These are phyloP conservation scores for Heterodera filipjevi DNA, from an alignment of 2,888 invertebrate species.

Conservation along the genomic window DNA sequence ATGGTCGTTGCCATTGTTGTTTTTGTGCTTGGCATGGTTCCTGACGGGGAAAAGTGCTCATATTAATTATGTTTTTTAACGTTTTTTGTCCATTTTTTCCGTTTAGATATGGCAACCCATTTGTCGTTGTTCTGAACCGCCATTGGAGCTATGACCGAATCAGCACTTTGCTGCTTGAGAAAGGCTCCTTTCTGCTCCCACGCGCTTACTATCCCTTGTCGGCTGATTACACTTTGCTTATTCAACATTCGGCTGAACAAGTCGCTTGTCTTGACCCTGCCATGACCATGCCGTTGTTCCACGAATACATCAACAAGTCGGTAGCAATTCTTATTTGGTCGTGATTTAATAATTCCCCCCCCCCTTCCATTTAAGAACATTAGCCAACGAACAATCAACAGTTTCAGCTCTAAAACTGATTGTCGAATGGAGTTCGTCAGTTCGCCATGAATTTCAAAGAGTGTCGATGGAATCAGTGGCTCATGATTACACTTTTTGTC, in stretches of 20 bases:
- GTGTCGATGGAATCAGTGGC: slow-evolving; percentile 14
- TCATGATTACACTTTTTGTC: slow-evolving; percentile 28
- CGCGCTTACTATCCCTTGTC: slow-evolving; percentile 18
- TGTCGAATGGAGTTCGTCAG: slow-evolving; percentile 30
- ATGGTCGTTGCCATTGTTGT: slow-evolving; percentile 27
- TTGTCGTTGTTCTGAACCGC: slow-evolving; percentile 31
- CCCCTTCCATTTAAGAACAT: too few relatives aligned
- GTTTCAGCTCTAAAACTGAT: slow-evolving; percentile 20
- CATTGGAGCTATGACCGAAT: slow-evolving; percentile 38
- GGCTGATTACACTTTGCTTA: slow-evolving; percentile 29
- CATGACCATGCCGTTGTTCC: slow-evolving; percentile 34
- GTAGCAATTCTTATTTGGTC: neutral
- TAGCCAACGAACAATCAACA: neutral
- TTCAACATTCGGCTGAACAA: slow-evolving; percentile 33
- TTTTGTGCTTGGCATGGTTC: slow-evolving; percentile 28
- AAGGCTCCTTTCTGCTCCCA: slow-evolving; percentile 30
- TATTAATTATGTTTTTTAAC: neutral
- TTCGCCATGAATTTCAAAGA: slow-evolving; percentile 18
- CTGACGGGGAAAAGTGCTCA: slow-evolving; percentile 28
- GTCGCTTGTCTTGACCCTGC: slow-evolving; percentile 32
- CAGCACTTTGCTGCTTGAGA: slow-evolving; percentile 32
- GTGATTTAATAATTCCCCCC: too few relatives aligned
- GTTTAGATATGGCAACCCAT: slow-evolving; percentile 36
- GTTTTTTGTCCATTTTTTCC: neutral
- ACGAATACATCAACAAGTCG: slow-evolving; percentile 30